Percentiles rank a stretch among this genome's conserved stretches.
Evolutionary conservation across 1,140 invertebrate species (phyloP).

Genomic region (Cydia splendana): DNA sequence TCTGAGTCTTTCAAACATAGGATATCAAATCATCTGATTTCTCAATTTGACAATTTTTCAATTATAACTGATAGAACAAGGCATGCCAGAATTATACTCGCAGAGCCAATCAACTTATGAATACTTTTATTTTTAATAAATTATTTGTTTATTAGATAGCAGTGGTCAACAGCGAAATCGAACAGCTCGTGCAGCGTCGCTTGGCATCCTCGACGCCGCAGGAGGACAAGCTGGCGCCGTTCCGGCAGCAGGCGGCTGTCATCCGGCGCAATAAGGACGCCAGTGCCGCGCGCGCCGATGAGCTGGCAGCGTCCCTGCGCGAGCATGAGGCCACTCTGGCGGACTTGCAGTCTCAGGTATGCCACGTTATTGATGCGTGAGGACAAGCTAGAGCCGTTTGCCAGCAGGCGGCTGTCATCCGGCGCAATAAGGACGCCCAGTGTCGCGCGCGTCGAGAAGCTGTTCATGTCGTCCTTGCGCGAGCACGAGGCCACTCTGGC

Average conservation of each 20-base stretch:
- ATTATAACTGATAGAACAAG: no score
- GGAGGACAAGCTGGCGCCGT: slow-evolving; percentile 89
- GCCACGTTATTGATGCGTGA: not conserved
- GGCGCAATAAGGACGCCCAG: slow-evolving; percentile 86
- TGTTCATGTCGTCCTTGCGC: slow-evolving; percentile 42
- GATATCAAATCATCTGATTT: no score
- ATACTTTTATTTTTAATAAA: no score
- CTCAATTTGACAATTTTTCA: no score
- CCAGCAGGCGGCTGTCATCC: slow-evolving; percentile 85
- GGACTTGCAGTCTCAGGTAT: slow-evolving; percentile 78
- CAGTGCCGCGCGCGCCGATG: slow-evolving; percentile 85
- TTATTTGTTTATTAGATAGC: slow-evolving; percentile 76
- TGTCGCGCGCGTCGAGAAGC: slow-evolving; percentile 84
- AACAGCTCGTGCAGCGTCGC: slow-evolving; percentile 79
- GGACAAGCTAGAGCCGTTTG: not conserved
- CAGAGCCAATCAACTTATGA: no score
- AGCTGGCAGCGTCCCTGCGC: slow-evolving; percentile 82
- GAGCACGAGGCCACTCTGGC: slow-evolving; percentile 57
- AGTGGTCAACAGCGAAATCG: slow-evolving; percentile 82
- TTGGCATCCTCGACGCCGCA: slow-evolving; percentile 75
- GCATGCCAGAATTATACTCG: no score
- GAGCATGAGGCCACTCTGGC: slow-evolving; percentile 80
- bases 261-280: slow-evolving; percentile 89
- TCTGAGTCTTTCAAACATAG: no score
- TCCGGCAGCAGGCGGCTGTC: slow-evolving; percentile 91